Conservation (phyloP, 1,140 invertebrate species). For the Scaptomyza graminum region DNA sequence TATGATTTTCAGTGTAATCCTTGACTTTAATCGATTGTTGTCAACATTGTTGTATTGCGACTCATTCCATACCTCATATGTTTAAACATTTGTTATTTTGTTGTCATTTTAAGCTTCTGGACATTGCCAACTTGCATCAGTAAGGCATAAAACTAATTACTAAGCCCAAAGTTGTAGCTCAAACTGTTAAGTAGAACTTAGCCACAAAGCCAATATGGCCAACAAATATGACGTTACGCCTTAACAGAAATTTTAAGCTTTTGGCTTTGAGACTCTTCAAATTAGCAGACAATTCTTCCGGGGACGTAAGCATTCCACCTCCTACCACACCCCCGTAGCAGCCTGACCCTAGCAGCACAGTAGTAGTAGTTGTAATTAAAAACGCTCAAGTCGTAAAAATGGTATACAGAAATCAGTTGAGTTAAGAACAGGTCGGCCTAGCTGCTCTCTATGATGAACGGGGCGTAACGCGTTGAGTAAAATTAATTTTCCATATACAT, state of each 20-base stretch:
- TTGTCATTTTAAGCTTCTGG: background rate
- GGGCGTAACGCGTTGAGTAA: slow-evolving; percentile 68
- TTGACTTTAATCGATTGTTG: too few relatives aligned
- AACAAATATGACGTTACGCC: slow-evolving; percentile 21
- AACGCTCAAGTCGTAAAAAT: slow-evolving; percentile 75
- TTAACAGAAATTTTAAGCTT: slow-evolving; percentile 26
- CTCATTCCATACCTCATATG: too few relatives aligned
- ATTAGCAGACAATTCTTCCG: slow-evolving; percentile 32
- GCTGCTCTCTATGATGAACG: slow-evolving; percentile 52
- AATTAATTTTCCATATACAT: slow-evolving; percentile 73
- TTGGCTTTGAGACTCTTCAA: slow-evolving; percentile 37
- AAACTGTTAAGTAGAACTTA: slow-evolving; percentile 2
- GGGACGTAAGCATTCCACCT: slow-evolving; percentile 29
- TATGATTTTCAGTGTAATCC: too few relatives aligned
- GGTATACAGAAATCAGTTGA: slow-evolving; percentile 51
- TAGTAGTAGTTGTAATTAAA: slow-evolving; percentile 79
- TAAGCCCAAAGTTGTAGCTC: background rate
- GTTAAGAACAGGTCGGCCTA: slow-evolving; percentile 52
- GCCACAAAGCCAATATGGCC: background rate
- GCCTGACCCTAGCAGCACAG: slow-evolving; percentile 11
- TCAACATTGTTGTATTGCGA: too few relatives aligned
- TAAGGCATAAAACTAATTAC: background rate
- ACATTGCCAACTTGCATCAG: background rate
- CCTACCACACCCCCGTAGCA: background rate
- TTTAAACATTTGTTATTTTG: background rate